Conservation (phyloP, 2,888 invertebrate genomes). For the Nomada flava region DNA sequence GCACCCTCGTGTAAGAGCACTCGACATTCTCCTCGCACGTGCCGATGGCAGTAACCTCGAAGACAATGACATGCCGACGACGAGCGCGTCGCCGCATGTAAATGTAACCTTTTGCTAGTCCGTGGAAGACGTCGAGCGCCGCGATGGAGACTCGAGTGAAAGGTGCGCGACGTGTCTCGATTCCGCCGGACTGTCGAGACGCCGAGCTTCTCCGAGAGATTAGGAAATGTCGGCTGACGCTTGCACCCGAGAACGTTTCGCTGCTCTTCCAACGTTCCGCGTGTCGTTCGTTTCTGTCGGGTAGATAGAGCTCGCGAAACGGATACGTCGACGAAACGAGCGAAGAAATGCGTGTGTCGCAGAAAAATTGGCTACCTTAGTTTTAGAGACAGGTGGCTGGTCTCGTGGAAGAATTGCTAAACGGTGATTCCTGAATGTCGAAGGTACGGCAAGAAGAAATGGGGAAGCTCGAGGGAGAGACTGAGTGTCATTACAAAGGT, state of each 20-base stretch:
- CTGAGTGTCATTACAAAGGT: too few relatives aligned
- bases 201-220: conserved; percentile 26
- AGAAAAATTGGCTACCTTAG: too few relatives aligned
- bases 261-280: not conserved
- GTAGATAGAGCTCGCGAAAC: too few relatives aligned
- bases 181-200: conserved; percentile 44
- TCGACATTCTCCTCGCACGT: conserved; percentile 71
- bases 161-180: conserved; percentile 62
- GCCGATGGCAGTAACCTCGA: conserved; percentile 72
- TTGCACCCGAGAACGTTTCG: not conserved
- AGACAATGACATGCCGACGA: conserved; percentile 72
- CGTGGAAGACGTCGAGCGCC: conserved; percentile 56
- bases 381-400: too few relatives aligned
- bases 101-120: conserved; percentile 76
- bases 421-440: too few relatives aligned
- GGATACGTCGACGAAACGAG: too few relatives aligned
- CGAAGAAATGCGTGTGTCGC: too few relatives aligned
- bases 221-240: conserved; percentile 68
- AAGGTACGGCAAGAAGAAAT: too few relatives aligned
- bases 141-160: conserved; percentile 57
- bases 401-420: too few relatives aligned
- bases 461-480: too few relatives aligned
- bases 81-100: conserved; percentile 73
- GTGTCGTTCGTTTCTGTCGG: not conserved
- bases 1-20: conserved; percentile 59